Evolutionary conservation across 2,113 vertebrate species (phyloP).

Genomic region (Arizona elegans): DNA sequence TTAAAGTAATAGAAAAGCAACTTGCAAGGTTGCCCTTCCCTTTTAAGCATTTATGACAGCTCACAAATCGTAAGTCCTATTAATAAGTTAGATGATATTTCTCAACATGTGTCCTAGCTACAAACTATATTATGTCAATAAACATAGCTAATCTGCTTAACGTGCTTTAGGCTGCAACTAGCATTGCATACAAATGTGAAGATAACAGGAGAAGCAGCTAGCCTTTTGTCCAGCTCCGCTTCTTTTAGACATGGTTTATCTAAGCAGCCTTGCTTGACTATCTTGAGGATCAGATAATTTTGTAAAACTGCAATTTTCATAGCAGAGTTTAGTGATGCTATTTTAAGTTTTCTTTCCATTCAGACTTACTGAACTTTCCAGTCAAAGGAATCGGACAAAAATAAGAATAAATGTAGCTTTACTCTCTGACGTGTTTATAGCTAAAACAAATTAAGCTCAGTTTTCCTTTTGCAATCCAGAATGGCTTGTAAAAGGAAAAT

Average conservation of each 20-base stretch:
- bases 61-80: slow-evolving; percentile 61
- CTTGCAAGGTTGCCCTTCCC: slow-evolving; percentile 50
- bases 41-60: slow-evolving; percentile 47
- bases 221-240: not conserved
- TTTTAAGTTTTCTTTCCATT: not conserved
- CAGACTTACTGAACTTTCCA: not conserved
- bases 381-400: not conserved
- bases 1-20: slow-evolving; percentile 52
- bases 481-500: not conserved
- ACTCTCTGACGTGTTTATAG: not conserved
- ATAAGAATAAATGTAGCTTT: not conserved
- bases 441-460: not conserved
- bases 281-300: not conserved
- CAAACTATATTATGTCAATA: slow-evolving; percentile 66
- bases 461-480: not conserved
- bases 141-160: slow-evolving; percentile 63
- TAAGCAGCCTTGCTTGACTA: not conserved
- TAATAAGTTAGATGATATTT: slow-evolving; percentile 63
- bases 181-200: slow-evolving; percentile 50
- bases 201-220: slow-evolving; percentile 12
- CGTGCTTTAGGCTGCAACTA: slow-evolving; percentile 46
- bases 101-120: slow-evolving; percentile 56
- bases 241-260: slow-evolving; percentile 1
- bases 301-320: not conserved
- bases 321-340: not conserved